Base-by-base conservation (phyloP, 2,888 invertebrate species). In the Sesia apiformis region DNA sequence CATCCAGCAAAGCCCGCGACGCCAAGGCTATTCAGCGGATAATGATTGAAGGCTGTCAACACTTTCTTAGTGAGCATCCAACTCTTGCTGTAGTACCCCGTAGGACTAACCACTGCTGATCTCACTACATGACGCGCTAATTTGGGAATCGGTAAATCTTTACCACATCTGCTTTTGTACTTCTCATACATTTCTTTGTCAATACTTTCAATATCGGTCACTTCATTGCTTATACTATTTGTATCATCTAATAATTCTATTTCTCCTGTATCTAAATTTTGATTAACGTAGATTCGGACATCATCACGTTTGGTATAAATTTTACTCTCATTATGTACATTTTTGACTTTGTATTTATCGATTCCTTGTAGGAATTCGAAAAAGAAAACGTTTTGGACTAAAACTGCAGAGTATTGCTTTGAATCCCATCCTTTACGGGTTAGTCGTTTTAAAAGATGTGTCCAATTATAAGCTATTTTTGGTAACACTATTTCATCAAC, bases 401-500 rank as follows among this genome's bases (percentile, higher is more conserved):
- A 87, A 62, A 93, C 90, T 23, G 93, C 92, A 0, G 93, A 91
- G 63, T 89, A 85, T 56, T 85, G 76, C 7, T 82, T 78, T 53
- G 90, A 76, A 53, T 85, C 75, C 76, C 84, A 88, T n/a, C 88
- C 88, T 7, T 70, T 63, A 5, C 62, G 66, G 55, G 74, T 74
- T 41, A 91, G 76, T 52, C 91, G 86, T 55, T 77, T 67, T 46
- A 94, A 65, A 60, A 94, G 71, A 56, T 90, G 85, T 46, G 82
- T 70, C 92, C 94, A 94, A 39, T 88, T 92, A 52, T 81, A 71
- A 39, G 89, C 87, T 60, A 84, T 78, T 70, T 91, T 90, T 23
- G 95, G 95, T 54, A 95, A 86, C 56, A 95, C 90, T 52, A 94
- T 85, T 83, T 95, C 95, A 74, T 95, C 95, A 51, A 94, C 87